Percentiles rank a stretch among this genome's conserved stretches.
phyloP scores from a whole-genome alignment of 2,888 invertebrate genomes.

The Nephrotoma appendiculata region DNA sequence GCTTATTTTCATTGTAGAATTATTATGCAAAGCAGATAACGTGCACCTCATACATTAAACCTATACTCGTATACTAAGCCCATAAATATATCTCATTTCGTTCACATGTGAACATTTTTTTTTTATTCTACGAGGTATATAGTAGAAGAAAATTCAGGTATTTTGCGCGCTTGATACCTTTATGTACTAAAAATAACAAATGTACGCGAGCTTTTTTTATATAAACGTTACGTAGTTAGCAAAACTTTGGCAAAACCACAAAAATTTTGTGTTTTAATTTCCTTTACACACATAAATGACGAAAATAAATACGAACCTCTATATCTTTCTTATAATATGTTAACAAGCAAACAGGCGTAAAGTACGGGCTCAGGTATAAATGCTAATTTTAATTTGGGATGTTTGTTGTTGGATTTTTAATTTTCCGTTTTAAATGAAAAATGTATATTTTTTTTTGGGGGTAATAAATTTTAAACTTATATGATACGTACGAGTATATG shows the following conservation, averaged over 20 bases:
- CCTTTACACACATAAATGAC: neutral
- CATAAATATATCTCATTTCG: neutral
- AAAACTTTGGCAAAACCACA: neutral
- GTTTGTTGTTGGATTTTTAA: neutral
- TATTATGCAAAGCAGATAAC: neutral
- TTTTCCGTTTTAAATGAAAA: neutral
- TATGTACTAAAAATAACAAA: neutral
- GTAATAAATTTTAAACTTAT: neutral
- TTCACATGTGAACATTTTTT: neutral
- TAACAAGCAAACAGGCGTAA: no score
- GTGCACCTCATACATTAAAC: neutral
- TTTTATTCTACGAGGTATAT: neutral
- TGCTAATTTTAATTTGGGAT: neutral
- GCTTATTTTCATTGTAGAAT: neutral
- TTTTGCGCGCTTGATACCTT: neutral
- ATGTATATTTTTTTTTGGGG: neutral
- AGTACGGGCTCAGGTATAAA: neutral
- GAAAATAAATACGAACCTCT: neutral
- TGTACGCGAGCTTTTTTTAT: neutral
- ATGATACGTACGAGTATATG: neutral
- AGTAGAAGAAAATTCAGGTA: neutral
- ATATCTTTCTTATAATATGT: no score
- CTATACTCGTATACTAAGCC: neutral
- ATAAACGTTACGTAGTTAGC: neutral
- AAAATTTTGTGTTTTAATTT: neutral